These are phyloP conservation scores for Halichoeres trimaculatus DNA, from an alignment of 2,113 vertebrate genomes.

Conservation along the genomic window DNA sequence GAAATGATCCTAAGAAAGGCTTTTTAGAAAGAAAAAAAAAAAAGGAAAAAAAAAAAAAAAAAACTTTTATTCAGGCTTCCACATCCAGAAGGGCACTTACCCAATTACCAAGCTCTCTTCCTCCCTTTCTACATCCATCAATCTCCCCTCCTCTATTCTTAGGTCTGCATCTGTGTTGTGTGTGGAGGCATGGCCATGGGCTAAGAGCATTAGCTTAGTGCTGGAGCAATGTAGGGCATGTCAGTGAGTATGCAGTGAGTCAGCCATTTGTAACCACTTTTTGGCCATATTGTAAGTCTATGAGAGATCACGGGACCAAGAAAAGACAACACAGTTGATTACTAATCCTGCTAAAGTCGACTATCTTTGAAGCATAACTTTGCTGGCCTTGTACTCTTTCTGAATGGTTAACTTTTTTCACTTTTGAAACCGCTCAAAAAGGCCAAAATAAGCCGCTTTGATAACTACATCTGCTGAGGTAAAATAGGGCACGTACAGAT, in stretches of 20 bases:
- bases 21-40: slow-evolving; percentile 63
- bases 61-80: slow-evolving; percentile 67
- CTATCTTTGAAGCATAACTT: slow-evolving; percentile 39
- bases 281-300: slow-evolving; percentile 54
- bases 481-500: slow-evolving; percentile 58
- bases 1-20: slow-evolving; percentile 79
- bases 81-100: slow-evolving; percentile 79
- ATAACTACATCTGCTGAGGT: slow-evolving; percentile 36
- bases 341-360: slow-evolving; percentile 43
- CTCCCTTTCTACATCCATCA: slow-evolving; percentile 68
- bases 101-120: slow-evolving; percentile 76
- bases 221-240: slow-evolving; percentile 66
- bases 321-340: slow-evolving; percentile 36
- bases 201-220: slow-evolving; percentile 77
- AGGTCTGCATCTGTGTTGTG: slow-evolving; percentile 67
- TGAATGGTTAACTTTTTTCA: slow-evolving; percentile 18
- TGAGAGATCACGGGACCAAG: slow-evolving; percentile 41
- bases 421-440: slow-evolving; percentile 32
- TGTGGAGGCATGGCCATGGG: slow-evolving; percentile 66
- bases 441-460: slow-evolving; percentile 20
- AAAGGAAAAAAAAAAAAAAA: slow-evolving; percentile 50
- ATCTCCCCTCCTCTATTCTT: slow-evolving; percentile 77
- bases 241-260: slow-evolving; percentile 69
- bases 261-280: slow-evolving; percentile 68
- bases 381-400: neutral